A percentile compares a stretch with the other conserved stretches of the same genome.
phyloP scores from a whole-genome alignment of 2,797 vertebrate species.

The Menidia menidia region DNA sequence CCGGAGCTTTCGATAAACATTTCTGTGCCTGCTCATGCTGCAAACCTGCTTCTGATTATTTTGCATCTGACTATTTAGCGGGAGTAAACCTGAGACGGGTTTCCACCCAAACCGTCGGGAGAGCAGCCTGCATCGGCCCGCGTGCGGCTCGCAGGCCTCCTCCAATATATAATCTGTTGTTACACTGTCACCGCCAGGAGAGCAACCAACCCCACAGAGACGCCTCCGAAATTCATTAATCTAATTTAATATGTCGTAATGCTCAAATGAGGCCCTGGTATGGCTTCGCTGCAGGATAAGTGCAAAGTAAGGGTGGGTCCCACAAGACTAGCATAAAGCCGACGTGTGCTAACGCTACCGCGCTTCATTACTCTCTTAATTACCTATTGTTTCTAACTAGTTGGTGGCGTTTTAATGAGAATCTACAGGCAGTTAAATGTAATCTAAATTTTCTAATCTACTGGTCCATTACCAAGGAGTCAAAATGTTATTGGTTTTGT shows the following conservation, averaged over 20 bases:
- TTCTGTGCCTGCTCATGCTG: constrained; percentile 59
- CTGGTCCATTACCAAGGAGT: constrained; percentile 86
- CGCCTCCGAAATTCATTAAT: constrained; percentile 98
- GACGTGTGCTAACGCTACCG: constrained; percentile 92
- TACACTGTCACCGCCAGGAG: constrained; percentile 94
- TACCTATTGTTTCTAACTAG: constrained; percentile 99
- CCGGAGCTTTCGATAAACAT: constrained; percentile 53
- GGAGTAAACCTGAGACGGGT: constrained; percentile 78
- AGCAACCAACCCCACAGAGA: constrained; percentile 93
- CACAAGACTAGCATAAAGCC: constrained; percentile 93
- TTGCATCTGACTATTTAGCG: constrained; percentile 73
- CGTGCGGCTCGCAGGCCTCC: constrained; percentile 86
- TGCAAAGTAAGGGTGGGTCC: constrained; percentile 97
- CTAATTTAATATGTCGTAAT: constrained; percentile 99
- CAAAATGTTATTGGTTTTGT: constrained; percentile 89
- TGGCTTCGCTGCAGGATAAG: constrained; percentile 99
- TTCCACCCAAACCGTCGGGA: constrained; percentile 84
- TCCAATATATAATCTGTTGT: constrained; percentile 96
- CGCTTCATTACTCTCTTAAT: constrained; percentile 99
- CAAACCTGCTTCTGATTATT: constrained; percentile 63
- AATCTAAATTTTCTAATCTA: constrained; percentile 90
- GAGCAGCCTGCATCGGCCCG: constrained; percentile 84
- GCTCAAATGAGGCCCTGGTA: constrained; percentile 95
- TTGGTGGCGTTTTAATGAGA: constrained; percentile 99
- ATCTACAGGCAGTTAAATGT: constrained; percentile 89